Evolutionary conservation across 2,797 vertebrate genomes (phyloP).

Genomic region (Gambelia wislizenii): DNA sequence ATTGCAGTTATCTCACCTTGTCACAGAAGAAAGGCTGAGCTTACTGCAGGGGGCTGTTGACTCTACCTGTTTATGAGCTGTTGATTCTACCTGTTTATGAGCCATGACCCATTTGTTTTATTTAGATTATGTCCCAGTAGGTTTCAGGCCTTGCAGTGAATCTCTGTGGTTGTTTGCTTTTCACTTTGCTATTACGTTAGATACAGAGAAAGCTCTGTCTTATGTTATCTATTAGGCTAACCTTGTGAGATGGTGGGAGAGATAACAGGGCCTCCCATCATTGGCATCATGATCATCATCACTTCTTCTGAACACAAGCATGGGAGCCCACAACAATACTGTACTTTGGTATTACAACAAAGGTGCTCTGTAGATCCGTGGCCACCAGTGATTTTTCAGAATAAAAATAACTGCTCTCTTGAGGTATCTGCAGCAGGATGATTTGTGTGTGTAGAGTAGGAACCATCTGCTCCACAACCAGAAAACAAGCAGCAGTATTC

Average conservation of each 20-base stretch:
- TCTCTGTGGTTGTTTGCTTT: slow-evolving; percentile 53
- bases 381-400: slow-evolving; percentile 18
- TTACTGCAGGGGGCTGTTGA: slow-evolving; percentile 40
- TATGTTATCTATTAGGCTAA: no score
- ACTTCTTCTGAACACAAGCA: no score
- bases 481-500: background rate
- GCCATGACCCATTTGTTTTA: slow-evolving; percentile 64
- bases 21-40: slow-evolving; percentile 50
- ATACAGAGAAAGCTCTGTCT: background rate
- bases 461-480: slow-evolving; percentile 10
- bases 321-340: no score
- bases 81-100: slow-evolving; percentile 72
- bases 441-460: background rate
- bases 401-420: slow-evolving; percentile 26
- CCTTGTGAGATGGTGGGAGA: no score
- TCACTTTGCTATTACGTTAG: slow-evolving; percentile 19
- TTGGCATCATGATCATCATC: no score
- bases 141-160: slow-evolving; percentile 51
- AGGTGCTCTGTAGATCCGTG: background rate
- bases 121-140: slow-evolving; percentile 71
- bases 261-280: no score
- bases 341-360: background rate
- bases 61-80: slow-evolving; percentile 71
- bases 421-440: background rate
- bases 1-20: slow-evolving; percentile 55